Conservation (phyloP, 1,140 invertebrate species). For the Ceratosolen solmsi region DNA sequence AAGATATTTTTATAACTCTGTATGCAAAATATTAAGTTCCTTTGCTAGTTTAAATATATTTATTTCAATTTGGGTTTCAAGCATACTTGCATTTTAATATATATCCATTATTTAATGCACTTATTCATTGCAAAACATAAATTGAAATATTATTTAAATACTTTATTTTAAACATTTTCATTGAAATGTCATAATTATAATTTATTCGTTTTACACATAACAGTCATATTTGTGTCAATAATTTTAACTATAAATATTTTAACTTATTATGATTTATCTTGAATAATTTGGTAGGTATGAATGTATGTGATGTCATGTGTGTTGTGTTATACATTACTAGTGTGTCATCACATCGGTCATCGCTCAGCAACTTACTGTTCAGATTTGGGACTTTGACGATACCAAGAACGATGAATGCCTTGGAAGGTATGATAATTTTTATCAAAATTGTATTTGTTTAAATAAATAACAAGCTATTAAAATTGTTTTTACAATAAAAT, state of each 20-base stretch:
- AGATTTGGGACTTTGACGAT: slow-evolving; percentile 89
- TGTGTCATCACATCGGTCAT: slow-evolving; percentile 75
- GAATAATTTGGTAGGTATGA: slow-evolving; percentile 64
- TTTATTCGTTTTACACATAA: slow-evolving; percentile 18
- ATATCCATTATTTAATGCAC: background rate
- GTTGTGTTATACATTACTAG: slow-evolving; percentile 74
- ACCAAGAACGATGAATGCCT: slow-evolving; percentile 87
- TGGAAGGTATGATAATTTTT: slow-evolving; percentile 79
- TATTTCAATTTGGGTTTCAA: slow-evolving; percentile 1
- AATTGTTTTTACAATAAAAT: too few relatives aligned
- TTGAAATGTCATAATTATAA: background rate
- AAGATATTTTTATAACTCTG: slow-evolving; percentile 41
- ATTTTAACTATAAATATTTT: slow-evolving; percentile 8
- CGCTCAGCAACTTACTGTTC: slow-evolving; percentile 84
- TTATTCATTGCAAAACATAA: background rate
- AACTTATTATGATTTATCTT: slow-evolving; percentile 1
- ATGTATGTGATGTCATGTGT: slow-evolving; percentile 69
- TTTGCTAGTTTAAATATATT: background rate
- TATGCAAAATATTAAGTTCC: slow-evolving; percentile 19
- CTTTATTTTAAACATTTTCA: slow-evolving; percentile 5
- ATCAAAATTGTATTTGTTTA: background rate
- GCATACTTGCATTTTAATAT: slow-evolving; percentile 1
- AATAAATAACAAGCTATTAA: too few relatives aligned
- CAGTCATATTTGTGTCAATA: background rate
- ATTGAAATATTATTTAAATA: background rate